Percentiles rank a stretch among this genome's conserved stretches.
Conservation (phyloP, 2,797 vertebrate species). For the Sus cebifrons region DNA sequence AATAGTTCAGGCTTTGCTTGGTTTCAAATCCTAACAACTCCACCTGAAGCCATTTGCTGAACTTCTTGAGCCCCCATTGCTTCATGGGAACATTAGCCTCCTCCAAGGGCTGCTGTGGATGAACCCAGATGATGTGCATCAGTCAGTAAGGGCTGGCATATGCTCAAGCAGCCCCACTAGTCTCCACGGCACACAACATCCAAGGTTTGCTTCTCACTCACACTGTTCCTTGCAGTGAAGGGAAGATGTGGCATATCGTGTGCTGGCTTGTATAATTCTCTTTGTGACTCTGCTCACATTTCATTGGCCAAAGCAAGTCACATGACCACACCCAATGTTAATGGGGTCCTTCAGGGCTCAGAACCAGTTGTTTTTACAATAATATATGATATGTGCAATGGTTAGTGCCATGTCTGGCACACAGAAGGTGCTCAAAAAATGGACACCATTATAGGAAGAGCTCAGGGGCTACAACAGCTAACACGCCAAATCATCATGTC, state of each 20-base stretch:
- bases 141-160: background rate
- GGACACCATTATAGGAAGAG: background rate
- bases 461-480: background rate
- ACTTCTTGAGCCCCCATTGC: background rate
- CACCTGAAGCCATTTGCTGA: background rate
- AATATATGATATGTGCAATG: background rate
- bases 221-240: background rate
- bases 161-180: background rate
- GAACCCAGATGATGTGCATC: background rate
- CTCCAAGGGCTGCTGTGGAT: background rate
- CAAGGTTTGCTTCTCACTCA: background rate
- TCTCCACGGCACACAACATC: background rate
- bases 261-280: background rate
- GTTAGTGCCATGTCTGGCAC: background rate
- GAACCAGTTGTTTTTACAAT: background rate
- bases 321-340: background rate
- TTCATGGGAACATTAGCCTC: background rate
- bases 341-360: background rate
- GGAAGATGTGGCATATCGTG: background rate
- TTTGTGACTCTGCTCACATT: background rate
- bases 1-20: background rate
- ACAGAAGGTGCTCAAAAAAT: background rate
- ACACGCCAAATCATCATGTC: background rate
- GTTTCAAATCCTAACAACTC: background rate
- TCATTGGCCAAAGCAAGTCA: conserved; percentile 31